Percentiles rank a stretch among this genome's conserved stretches.
Evolutionary conservation across 2,888 invertebrate species (phyloP).

Genomic region (Parapristionchus giblindavisi): DNA sequence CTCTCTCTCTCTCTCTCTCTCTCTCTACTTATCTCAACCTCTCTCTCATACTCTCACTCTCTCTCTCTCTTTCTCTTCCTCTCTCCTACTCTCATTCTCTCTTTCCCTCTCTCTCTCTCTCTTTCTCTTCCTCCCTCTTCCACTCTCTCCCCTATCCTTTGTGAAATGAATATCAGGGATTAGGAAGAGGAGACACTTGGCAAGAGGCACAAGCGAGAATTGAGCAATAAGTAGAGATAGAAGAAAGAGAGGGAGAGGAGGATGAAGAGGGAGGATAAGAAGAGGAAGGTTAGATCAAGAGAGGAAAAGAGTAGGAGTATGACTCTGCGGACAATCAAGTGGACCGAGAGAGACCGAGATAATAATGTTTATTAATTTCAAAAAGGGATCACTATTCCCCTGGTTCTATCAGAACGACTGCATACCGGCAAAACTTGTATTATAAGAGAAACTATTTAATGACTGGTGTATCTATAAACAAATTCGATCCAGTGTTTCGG

Average conservation of each 20-base stretch:
- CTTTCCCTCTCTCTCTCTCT: conserved; percentile 24
- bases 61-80: too few species aligned
- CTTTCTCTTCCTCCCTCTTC: not conserved
- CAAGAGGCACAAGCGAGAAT: not conserved
- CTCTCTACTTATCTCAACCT: too few species aligned
- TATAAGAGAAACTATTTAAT: too few species aligned
- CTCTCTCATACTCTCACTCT: not conserved
- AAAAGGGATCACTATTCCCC: too few species aligned
- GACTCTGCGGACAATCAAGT: too few species aligned
- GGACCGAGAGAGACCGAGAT: too few species aligned
- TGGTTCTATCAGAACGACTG: too few species aligned
- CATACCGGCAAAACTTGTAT: too few species aligned
- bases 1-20: too few species aligned
- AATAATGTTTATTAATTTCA: too few species aligned
- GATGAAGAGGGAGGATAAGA: not conserved
- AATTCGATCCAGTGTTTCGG: too few species aligned
- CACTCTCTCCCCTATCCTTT: not conserved
- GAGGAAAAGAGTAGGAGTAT: not conserved
- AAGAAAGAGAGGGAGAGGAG: not conserved
- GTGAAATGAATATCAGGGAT: not conserved
- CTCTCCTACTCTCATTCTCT: not conserved
- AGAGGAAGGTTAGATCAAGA: conserved; percentile 3
- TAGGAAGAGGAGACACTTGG: not conserved
- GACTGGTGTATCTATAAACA: too few species aligned
- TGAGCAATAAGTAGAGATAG: not conserved